phyloP scores from a whole-genome alignment of 2,113 vertebrate species.

The Propithecus coquereli region DNA sequence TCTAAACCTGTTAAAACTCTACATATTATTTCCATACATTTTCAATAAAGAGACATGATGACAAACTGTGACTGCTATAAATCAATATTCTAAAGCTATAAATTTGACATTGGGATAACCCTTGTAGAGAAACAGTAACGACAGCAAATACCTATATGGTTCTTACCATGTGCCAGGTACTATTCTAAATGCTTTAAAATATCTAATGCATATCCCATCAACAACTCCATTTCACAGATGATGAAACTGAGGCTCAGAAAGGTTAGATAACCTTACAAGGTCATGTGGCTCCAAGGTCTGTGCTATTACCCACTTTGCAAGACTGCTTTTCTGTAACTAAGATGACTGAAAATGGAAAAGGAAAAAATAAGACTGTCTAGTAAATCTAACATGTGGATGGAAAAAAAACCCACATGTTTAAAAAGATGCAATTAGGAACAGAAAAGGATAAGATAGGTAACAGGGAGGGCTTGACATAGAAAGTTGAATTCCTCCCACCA shows the following conservation, averaged over 20 bases:
- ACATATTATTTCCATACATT: not conserved
- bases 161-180: not conserved
- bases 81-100: not conserved
- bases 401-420: not conserved
- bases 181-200: not conserved
- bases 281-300: not conserved
- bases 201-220: not conserved
- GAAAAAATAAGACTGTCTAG: not conserved
- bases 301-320: no score
- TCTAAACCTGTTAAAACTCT: not conserved
- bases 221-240: not conserved
- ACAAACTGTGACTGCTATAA: not conserved
- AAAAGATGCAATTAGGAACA: not conserved
- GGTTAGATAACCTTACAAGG: not conserved
- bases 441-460: not conserved
- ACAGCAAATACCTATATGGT: accelerated
- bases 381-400: not conserved
- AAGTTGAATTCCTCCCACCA: not conserved
- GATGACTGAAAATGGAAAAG: not conserved
- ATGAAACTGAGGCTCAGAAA: not conserved
- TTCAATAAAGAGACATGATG: not conserved
- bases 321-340: not conserved
- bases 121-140: not conserved
- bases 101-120: not conserved
- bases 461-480: not conserved